These are phyloP conservation scores for Agapornis roseicollis DNA, from an alignment of 2,113 vertebrate species.

Conservation along the genomic window DNA sequence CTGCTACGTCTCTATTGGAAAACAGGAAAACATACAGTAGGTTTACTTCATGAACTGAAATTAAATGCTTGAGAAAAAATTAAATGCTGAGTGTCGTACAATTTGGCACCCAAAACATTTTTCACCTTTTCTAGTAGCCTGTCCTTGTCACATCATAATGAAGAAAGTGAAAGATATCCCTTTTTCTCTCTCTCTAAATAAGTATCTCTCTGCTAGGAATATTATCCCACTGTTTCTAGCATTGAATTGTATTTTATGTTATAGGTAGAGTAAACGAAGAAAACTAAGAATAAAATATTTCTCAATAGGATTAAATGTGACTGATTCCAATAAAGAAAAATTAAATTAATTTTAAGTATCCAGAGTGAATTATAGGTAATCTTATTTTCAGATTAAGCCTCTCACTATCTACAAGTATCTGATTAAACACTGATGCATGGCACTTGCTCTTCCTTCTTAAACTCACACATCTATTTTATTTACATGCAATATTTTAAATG, in stretches of 20 bases:
- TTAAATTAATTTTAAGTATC: background rate
- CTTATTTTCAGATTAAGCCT: background rate
- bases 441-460: background rate
- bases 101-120: background rate
- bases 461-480: slow-evolving; percentile 33
- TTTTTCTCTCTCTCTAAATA: background rate
- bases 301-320: background rate
- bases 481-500: slow-evolving; percentile 40
- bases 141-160: background rate
- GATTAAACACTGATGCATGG: background rate
- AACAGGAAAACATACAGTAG: background rate
- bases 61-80: background rate
- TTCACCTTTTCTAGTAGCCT: background rate
- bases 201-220: background rate
- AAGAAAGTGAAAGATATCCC: background rate
- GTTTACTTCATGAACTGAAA: background rate
- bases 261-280: background rate
- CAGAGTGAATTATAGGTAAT: background rate
- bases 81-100: background rate
- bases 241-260: background rate
- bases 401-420: background rate
- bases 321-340: background rate
- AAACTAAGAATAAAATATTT: background rate
- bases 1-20: background rate
- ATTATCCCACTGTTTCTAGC: background rate